Conservation (phyloP, 1,140 invertebrate genomes). For the Scylla paramamosain region DNA sequence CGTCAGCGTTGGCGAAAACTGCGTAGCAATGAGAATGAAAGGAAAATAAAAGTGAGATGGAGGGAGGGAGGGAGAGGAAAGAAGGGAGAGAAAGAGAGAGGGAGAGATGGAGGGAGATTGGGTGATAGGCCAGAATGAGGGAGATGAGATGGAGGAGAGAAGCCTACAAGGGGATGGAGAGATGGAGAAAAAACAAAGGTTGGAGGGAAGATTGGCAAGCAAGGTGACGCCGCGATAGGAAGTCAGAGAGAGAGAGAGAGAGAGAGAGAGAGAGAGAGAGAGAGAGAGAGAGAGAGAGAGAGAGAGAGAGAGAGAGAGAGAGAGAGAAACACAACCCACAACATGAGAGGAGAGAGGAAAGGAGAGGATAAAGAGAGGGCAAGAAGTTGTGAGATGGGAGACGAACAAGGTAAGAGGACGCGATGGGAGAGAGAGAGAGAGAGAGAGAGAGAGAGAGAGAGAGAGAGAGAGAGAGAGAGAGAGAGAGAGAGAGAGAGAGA, state of each 20-base stretch:
- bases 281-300: slow-evolving; percentile 6
- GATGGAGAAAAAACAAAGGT: background rate
- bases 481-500: background rate
- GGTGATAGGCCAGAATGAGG: background rate
- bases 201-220: slow-evolving; percentile 3
- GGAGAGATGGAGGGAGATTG: background rate
- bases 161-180: background rate
- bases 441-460: slow-evolving; percentile 34
- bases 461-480: slow-evolving; percentile 40
- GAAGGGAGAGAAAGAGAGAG: background rate
- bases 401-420: background rate
- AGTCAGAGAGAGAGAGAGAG: background rate
- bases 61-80: background rate
- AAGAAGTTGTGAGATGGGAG: too few species aligned
- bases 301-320: slow-evolving; percentile 30
- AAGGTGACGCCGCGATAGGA: background rate
- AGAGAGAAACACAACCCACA: background rate
- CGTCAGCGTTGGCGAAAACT: too few species aligned
- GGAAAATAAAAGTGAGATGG: background rate
- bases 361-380: background rate
- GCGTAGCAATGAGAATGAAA: background rate
- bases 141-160: background rate
- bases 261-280: slow-evolving; percentile 1
- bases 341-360: background rate
- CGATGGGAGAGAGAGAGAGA: background rate